A percentile compares a stretch with the other conserved stretches of the same genome.
phyloP scores from a whole-genome alignment of 2,113 vertebrate genomes.

The Perca schrenkii region DNA sequence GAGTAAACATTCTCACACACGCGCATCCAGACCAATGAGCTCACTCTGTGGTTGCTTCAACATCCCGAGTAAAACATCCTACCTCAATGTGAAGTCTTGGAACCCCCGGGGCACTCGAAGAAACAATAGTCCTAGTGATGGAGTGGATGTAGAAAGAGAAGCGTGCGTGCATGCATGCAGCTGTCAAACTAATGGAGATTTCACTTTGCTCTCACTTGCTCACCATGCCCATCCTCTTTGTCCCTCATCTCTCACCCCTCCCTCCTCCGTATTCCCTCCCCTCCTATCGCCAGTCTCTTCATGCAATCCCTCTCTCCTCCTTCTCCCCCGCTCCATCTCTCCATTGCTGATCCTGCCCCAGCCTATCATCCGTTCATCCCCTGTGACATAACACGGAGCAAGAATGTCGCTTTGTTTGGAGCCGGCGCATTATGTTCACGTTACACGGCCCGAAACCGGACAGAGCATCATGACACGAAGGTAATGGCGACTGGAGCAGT shows the following conservation, averaged over 20 bases:
- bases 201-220: constrained; percentile 59
- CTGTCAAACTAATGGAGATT: constrained; percentile 69
- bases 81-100: constrained; percentile 60
- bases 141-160: constrained; percentile 28
- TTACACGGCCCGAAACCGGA: background rate
- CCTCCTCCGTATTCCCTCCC: constrained; percentile 52
- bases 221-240: constrained; percentile 16
- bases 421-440: constrained; percentile 16
- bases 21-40: background rate
- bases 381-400: constrained; percentile 61
- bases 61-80: constrained; percentile 47
- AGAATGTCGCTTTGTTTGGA: constrained; percentile 59
- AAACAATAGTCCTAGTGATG: background rate
- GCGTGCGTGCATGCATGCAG: constrained; percentile 47
- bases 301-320: constrained; percentile 18
- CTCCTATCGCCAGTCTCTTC: constrained; percentile 19
- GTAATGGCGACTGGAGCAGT: constrained; percentile 29
- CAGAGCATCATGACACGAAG: constrained; percentile 8
- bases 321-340: constrained; percentile 32
- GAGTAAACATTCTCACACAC: background rate
- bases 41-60: background rate
- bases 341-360: constrained; percentile 37
- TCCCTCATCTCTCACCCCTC: constrained; percentile 56
- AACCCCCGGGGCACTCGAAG: background rate
- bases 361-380: constrained; percentile 55